These are phyloP conservation scores for Myopa tessellatipennis DNA, from an alignment of 2,888 invertebrate genomes.

Conservation along the genomic window DNA sequence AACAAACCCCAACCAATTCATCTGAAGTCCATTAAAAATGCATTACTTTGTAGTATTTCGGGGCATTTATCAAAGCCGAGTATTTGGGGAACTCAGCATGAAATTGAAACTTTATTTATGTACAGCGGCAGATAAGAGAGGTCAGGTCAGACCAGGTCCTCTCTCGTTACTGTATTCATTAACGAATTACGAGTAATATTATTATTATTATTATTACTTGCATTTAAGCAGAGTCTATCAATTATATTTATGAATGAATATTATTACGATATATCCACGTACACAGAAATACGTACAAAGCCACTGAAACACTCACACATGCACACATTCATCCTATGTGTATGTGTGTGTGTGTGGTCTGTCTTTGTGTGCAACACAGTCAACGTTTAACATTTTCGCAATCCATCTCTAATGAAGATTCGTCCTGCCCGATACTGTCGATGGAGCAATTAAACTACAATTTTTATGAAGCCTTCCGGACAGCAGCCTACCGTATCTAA, in stretches of 20 bases:
- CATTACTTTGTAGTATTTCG: no score
- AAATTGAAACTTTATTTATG: constrained; percentile 19
- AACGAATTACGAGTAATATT: background rate
- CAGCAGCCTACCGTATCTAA: constrained; percentile 63
- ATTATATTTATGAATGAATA: constrained; percentile 31
- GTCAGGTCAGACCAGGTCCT: background rate
- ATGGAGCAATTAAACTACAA: constrained; percentile 68
- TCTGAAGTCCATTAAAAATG: no score
- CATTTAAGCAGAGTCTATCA: constrained; percentile 35
- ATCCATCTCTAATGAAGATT: constrained; percentile 67
- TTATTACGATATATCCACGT: background rate
- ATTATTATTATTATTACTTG: constrained; percentile 30
- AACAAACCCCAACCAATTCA: no score
- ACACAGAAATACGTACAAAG: background rate
- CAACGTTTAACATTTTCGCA: constrained; percentile 52
- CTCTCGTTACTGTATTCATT: background rate
- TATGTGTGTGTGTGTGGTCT: no score
- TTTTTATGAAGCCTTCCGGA: constrained; percentile 68
- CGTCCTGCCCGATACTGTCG: constrained; percentile 66
- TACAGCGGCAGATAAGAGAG: background rate
- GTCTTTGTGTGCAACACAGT: background rate
- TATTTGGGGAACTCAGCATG: constrained; percentile 17
- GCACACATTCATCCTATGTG: background rate
- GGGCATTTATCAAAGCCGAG: constrained; percentile 7
- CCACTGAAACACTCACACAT: background rate